phyloP scores from a whole-genome alignment of 2,797 vertebrate species.

The Poeciliopsis presidionis region DNA sequence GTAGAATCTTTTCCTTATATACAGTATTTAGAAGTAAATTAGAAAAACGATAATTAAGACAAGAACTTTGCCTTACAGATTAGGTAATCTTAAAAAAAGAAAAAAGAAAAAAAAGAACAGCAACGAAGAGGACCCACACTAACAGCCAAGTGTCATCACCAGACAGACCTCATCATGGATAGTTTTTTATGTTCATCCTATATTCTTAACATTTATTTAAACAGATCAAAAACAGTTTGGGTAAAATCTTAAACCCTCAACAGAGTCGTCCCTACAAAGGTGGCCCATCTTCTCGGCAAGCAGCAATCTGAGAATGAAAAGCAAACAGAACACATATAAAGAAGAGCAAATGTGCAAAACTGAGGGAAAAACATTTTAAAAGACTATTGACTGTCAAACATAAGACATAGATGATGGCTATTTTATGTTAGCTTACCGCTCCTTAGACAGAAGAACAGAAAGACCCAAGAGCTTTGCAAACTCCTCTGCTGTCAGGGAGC shows the following conservation, averaged over 20 bases:
- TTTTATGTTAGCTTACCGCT: slow-evolving; percentile 81
- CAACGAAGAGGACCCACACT: slow-evolving; percentile 1
- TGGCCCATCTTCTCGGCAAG: slow-evolving; percentile 98
- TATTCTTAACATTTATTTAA: slow-evolving; percentile 4
- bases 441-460: slow-evolving; percentile 97
- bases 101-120: neutral
- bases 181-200: slow-evolving; percentile 26
- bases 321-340: slow-evolving; percentile 16
- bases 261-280: slow-evolving; percentile 96
- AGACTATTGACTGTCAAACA: neutral
- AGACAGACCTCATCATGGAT: neutral
- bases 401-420: neutral
- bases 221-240: slow-evolving; percentile 90
- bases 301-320: slow-evolving; percentile 83
- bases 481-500: slow-evolving; percentile 95
- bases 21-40: slow-evolving; percentile 14
- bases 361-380: no score
- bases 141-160: slow-evolving; percentile 2
- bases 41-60: neutral
- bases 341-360: neutral
- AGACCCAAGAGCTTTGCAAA: slow-evolving; percentile 97
- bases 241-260: slow-evolving; percentile 97
- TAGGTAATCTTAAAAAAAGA: neutral
- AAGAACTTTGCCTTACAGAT: neutral
- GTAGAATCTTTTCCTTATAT: neutral